Conservation (phyloP, 2,888 invertebrate species). For the Gymnosoma rotundatum region DNA sequence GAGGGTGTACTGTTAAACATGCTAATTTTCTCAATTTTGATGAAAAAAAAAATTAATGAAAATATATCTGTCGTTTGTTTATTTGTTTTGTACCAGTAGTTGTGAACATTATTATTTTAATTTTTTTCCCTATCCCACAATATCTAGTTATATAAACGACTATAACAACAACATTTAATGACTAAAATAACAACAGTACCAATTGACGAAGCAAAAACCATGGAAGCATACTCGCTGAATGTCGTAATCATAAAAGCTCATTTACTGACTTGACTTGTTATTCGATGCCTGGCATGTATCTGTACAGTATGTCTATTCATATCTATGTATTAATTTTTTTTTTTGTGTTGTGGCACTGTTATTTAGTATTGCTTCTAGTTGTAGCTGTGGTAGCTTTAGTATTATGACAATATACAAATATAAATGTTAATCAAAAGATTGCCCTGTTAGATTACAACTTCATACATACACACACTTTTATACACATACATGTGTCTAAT, state of each 20-base stretch:
- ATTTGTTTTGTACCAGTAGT: conserved; percentile 28
- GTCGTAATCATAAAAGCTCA: conserved; percentile 67
- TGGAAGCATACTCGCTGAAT: conserved; percentile 25
- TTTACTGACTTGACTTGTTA: conserved; percentile 59
- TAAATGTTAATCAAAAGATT: conserved; percentile 71
- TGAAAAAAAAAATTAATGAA: conserved; percentile 37
- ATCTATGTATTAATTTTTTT: not conserved
- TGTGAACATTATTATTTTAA: not conserved
- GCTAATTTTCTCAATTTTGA: conserved; percentile 46
- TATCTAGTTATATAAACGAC: conserved; percentile 26
- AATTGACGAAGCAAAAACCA: conserved; percentile 29
- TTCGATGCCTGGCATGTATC: conserved; percentile 16
- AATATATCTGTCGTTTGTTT: conserved; percentile 53
- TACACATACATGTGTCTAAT: not conserved
- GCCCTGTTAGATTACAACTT: conserved; percentile 64
- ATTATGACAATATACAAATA: conserved; percentile 53
- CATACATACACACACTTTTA: conserved; percentile 10
- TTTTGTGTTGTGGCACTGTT: conserved; percentile 2
- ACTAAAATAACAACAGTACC: not conserved
- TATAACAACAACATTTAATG: conserved; percentile 6
- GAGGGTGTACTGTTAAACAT: conserved; percentile 16
- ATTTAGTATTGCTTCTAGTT: not conserved
- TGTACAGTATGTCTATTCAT: conserved; percentile 5
- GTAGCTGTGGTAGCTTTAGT: conserved; percentile 4
- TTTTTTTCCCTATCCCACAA: conserved; percentile 5